These are phyloP conservation scores for Allygus modestus DNA, from an alignment of 2,888 invertebrate species.

Conservation along the genomic window DNA sequence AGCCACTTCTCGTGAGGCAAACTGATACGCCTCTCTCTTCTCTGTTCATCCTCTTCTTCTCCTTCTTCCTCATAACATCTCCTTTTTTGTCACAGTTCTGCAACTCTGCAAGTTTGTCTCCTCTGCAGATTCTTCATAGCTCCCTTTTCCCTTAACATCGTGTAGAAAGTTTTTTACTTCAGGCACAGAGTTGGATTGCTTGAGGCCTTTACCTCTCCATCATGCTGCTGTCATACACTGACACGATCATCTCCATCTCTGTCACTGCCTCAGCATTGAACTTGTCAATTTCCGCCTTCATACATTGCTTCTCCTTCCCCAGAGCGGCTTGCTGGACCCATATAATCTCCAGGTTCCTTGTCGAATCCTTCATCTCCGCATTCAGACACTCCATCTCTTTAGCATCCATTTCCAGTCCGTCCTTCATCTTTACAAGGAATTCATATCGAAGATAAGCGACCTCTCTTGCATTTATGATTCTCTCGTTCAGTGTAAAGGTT, in stretches of 20 bases:
- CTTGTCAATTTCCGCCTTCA: conserved; percentile 71
- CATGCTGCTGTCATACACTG: conserved; percentile 72
- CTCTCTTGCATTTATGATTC: not conserved
- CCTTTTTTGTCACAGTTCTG: not conserved
- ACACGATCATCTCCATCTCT: conserved; percentile 72
- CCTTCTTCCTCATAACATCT: not conserved
- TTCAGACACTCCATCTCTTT: conserved; percentile 72
- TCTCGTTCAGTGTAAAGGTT: not conserved
- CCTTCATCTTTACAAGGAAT: conserved; percentile 67
- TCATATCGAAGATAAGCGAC: conserved; percentile 27
- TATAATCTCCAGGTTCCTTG: conserved; percentile 71
- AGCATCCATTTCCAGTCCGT: conserved; percentile 70
- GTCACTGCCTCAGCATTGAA: conserved; percentile 66
- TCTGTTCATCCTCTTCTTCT: conserved; percentile 4
- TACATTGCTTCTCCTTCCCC: conserved; percentile 71
- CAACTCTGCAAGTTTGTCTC: conserved; percentile 22
- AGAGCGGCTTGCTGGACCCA: conserved; percentile 72
- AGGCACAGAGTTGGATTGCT: conserved; percentile 62
- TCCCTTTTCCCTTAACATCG: conserved; percentile 64
- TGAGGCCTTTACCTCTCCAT: conserved; percentile 71
- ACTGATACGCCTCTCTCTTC: not conserved
- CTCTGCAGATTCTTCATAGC: conserved; percentile 64
- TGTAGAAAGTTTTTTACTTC: conserved; percentile 66
- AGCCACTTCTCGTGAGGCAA: too few relatives aligned
- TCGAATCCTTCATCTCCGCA: conserved; percentile 72